phyloP scores from a whole-genome alignment of 2,888 invertebrate species.

The Autographa pulchrina region DNA sequence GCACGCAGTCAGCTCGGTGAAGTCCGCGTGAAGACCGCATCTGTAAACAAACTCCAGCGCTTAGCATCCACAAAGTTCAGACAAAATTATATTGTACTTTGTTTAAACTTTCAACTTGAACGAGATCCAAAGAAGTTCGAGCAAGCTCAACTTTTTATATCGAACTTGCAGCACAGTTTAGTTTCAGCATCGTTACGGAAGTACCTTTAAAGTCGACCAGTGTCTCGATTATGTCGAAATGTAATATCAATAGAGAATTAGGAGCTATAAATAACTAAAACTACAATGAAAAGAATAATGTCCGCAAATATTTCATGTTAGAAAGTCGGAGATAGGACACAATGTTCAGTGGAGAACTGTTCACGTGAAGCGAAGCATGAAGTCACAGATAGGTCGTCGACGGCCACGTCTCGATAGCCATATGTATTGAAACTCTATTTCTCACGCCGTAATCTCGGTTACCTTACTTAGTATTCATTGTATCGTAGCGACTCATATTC shows the following conservation, averaged over 20 bases:
- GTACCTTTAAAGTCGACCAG: slow-evolving; percentile 38
- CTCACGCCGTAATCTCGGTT: slow-evolving; percentile 47
- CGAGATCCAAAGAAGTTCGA: slow-evolving; percentile 29
- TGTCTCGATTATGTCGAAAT: slow-evolving; percentile 17
- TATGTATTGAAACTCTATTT: slow-evolving; percentile 52
- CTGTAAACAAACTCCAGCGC: slow-evolving; percentile 69
- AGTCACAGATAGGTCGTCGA: slow-evolving; percentile 69
- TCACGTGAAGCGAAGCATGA: slow-evolving; percentile 69
- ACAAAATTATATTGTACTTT: slow-evolving; percentile 30
- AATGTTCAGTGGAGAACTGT: slow-evolving; percentile 65
- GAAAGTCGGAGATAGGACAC: slow-evolving; percentile 56
- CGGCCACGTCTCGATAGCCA: slow-evolving; percentile 51
- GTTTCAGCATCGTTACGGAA: slow-evolving; percentile 36
- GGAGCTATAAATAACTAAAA: slow-evolving; percentile 5
- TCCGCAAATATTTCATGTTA: slow-evolving; percentile 60
- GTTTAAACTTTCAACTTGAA: slow-evolving; percentile 44
- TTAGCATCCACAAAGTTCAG: slow-evolving; percentile 18
- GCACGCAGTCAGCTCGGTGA: slow-evolving; percentile 98
- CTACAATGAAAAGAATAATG: slow-evolving; percentile 36
- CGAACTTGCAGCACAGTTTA: slow-evolving; percentile 41
- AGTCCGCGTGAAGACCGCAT: slow-evolving; percentile 99
- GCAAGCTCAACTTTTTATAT: slow-evolving; percentile 34
- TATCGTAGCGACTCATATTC: slow-evolving; percentile 42
- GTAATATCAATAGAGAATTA: slow-evolving; percentile 30
- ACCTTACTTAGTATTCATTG: slow-evolving; percentile 54